Evolutionary conservation across 2,797 vertebrate species (phyloP), one percentile per base, ranked within the genome.

Genomic region (Oryzias sinensis): DNA sequence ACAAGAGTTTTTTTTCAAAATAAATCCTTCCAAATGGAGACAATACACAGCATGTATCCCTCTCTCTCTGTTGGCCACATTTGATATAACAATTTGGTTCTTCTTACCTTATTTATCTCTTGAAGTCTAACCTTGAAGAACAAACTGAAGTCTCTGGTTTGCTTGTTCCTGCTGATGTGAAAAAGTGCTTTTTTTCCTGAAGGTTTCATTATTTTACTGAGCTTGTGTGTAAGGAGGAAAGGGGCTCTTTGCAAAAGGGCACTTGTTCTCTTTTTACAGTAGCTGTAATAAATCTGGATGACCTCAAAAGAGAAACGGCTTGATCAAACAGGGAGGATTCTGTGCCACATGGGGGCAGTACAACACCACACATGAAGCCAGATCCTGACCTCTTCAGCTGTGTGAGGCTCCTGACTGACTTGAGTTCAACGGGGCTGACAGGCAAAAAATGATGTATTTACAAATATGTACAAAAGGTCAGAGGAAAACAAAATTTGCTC

Each of bases 201-300:
- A 48, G 63, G n/a, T 80, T 89, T 86, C 82, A 86, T 87, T 87
- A 82, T 85, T 85, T 88, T 70, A 62, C 53, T 53, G 69, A 70
- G 78, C 70, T 75, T 43, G 29, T 59, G 68, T 78, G 72, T 76
- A 54, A 80, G 65, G 70, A 79, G 74, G 74, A 66, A 82, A 74
- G 59, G 76, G 62, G 72, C 81, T 82, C 57, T 51, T 60, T 43
- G 59, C 69, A 58, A 89, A 89, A 89, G 88, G 88, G 76, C 84
- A 85, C 70, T 71, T 55, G 83, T 86, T 88, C 85, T 81, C 62
- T 62, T 86, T 83, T 86, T 77, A 81, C 79, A 86, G 89, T 86
- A 86, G 84, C 72, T 20, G 13, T 79, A 76, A 91, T 92, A 91
- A 91, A 92, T 91, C 88, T 90, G 74, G 43, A 64, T 87, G 89